A percentile compares a stretch with the other conserved stretches of the same genome.
These are phyloP conservation scores for Leptopilina clavipes DNA, from an alignment of 1,140 invertebrate species.

Conservation along the genomic window DNA sequence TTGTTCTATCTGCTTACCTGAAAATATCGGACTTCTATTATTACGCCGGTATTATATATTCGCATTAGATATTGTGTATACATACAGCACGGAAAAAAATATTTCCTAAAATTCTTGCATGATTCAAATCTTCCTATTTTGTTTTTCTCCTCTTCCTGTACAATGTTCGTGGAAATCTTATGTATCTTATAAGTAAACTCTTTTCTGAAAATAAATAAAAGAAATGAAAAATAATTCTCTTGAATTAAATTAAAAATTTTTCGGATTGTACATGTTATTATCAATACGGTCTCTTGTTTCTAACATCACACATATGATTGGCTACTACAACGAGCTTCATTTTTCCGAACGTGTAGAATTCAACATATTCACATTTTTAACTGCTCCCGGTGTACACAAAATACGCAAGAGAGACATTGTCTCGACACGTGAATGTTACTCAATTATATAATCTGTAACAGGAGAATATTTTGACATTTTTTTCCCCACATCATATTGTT, in stretches of 20 bases:
- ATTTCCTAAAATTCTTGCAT: too few relatives aligned
- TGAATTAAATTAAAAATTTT: too few relatives aligned
- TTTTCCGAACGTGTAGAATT: constrained; percentile 12
- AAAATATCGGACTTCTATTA: constrained; percentile 55
- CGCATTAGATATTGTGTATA: neutral
- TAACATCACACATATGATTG: neutral
- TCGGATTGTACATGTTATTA: too few relatives aligned
- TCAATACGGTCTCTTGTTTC: neutral
- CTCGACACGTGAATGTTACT: neutral
- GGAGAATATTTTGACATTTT: constrained; percentile 22
- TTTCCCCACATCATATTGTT: neutral
- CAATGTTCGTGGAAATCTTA: too few relatives aligned
- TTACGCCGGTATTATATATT: constrained; percentile 34
- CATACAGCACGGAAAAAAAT: neutral
- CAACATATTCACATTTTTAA: constrained; percentile 12
- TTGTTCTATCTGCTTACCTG: constrained; percentile 55
- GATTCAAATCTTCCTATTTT: too few relatives aligned
- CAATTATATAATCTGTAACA: constrained; percentile 28
- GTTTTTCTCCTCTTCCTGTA: too few relatives aligned
- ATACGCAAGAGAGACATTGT: constrained; percentile 30
- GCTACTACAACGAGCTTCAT: neutral
- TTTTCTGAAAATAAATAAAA: too few relatives aligned
- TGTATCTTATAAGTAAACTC: too few relatives aligned
- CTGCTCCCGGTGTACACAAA: constrained; percentile 21
- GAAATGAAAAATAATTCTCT: neutral